phyloP scores from a whole-genome alignment of 2,888 invertebrate species.

The Orgyia antiqua region DNA sequence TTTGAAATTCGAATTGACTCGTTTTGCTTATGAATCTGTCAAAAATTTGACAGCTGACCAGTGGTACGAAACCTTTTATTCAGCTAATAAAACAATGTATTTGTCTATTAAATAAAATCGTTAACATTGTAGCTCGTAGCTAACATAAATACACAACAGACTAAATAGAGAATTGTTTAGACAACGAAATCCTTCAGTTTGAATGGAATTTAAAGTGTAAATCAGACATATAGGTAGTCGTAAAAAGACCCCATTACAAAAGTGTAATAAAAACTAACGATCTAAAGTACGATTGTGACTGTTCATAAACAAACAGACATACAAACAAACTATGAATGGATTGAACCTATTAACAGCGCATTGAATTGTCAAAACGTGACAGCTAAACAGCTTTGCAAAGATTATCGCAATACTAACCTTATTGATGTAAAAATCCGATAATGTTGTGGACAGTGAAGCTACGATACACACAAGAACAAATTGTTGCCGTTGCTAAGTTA shows the following conservation, averaged over 20 bases:
- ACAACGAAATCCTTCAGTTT: slow-evolving; percentile 46
- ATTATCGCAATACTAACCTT: slow-evolving; percentile 51
- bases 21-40: too few relatives aligned
- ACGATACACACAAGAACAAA: slow-evolving; percentile 15
- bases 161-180: slow-evolving; percentile 38
- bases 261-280: slow-evolving; percentile 47
- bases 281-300: slow-evolving; percentile 24
- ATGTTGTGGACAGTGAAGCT: slow-evolving; percentile 2
- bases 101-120: slow-evolving; percentile 9
- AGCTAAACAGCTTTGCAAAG: slow-evolving; percentile 47
- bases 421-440: slow-evolving; percentile 20
- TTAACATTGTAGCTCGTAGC: slow-evolving; percentile 13
- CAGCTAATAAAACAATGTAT: background rate
- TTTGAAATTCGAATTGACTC: too few relatives aligned
- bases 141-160: slow-evolving; percentile 21
- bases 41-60: slow-evolving; percentile 17
- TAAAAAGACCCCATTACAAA: slow-evolving; percentile 37
- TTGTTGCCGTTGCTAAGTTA: slow-evolving; percentile 1
- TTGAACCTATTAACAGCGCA: slow-evolving; percentile 48
- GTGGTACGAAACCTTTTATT: slow-evolving; percentile 17
- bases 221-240: slow-evolving; percentile 22
- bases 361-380: slow-evolving; percentile 65
- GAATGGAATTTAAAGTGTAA: slow-evolving; percentile 40
- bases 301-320: slow-evolving; percentile 41
- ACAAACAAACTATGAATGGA: slow-evolving; percentile 52